phyloP scores from a whole-genome alignment of 2,888 invertebrate species.

The Leptopterna dolabrata region DNA sequence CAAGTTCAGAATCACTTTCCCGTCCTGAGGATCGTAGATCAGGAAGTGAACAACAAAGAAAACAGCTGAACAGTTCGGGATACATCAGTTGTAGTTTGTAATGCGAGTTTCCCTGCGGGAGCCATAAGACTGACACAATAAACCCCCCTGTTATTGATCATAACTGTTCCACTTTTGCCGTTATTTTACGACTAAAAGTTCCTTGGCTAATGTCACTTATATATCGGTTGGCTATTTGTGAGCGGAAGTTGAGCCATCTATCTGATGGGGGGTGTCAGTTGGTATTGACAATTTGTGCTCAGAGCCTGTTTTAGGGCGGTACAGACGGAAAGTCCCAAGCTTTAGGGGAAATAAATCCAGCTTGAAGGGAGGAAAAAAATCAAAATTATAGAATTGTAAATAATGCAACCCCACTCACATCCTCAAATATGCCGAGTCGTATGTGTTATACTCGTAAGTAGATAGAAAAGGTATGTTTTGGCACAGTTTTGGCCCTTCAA shows the following conservation, averaged over 20 bases:
- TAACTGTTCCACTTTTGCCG: slow-evolving; percentile 47
- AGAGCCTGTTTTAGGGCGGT: too few species aligned
- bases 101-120: slow-evolving; percentile 22
- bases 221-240: slow-evolving; percentile 29
- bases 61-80: slow-evolving; percentile 24
- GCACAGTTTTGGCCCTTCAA: too few species aligned
- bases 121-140: slow-evolving; percentile 29
- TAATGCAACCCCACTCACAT: too few species aligned
- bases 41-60: slow-evolving; percentile 25
- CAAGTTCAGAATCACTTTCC: slow-evolving; percentile 14
- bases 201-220: slow-evolving; percentile 45
- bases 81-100: slow-evolving; percentile 43
- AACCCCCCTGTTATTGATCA: slow-evolving; percentile 46
- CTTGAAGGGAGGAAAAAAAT: too few species aligned
- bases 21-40: neutral
- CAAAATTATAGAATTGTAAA: too few species aligned
- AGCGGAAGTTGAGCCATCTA: slow-evolving; percentile 25
- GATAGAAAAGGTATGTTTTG: too few species aligned
- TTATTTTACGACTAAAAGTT: slow-evolving; percentile 38
- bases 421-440: too few species aligned
- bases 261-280: slow-evolving; percentile 33
- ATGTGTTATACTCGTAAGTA: too few species aligned
- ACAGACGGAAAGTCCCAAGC: too few species aligned
- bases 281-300: slow-evolving; percentile 2
- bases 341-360: too few species aligned